Conservation (phyloP, 2,888 invertebrate species). For the Philereme vetulata region DNA sequence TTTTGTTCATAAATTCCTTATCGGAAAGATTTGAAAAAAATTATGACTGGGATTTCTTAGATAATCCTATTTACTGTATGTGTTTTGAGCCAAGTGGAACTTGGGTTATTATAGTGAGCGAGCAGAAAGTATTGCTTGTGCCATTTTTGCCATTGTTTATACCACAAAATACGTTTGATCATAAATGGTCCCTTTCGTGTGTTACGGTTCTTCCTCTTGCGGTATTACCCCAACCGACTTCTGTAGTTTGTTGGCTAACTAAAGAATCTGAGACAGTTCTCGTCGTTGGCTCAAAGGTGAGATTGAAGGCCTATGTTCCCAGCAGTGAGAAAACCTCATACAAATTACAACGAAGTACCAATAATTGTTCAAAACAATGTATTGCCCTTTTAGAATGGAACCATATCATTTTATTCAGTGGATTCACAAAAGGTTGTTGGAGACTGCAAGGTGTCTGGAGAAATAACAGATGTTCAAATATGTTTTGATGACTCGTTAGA, state of each 20-base stretch:
- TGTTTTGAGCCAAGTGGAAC: conserved; percentile 93
- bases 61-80: conserved; percentile 86
- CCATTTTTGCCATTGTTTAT: conserved; percentile 76
- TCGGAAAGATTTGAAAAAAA: conserved; percentile 66
- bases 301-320: conserved; percentile 1
- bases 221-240: conserved; percentile 80
- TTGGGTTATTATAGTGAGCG: conserved; percentile 87
- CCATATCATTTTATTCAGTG: conserved; percentile 87
- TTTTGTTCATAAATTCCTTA: conserved; percentile 69
- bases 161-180: conserved; percentile 73
- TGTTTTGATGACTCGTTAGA: conserved; percentile 89
- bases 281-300: conserved; percentile 87
- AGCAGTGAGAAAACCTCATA: not conserved
- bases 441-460: conserved; percentile 85
- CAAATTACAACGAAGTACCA: no score
- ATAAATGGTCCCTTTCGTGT: conserved; percentile 77
- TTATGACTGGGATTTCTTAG: conserved; percentile 77
- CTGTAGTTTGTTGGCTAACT: conserved; percentile 91
- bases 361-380: no score
- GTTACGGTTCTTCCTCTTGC: conserved; percentile 73
- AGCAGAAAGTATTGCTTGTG: conserved; percentile 76
- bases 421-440: conserved; percentile 87
- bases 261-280: conserved; percentile 88
- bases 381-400: conserved; percentile 71
- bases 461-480: conserved; percentile 86